Base-by-base conservation (phyloP, 2,888 invertebrate species). In the Lepidochrysops patricia region DNA sequence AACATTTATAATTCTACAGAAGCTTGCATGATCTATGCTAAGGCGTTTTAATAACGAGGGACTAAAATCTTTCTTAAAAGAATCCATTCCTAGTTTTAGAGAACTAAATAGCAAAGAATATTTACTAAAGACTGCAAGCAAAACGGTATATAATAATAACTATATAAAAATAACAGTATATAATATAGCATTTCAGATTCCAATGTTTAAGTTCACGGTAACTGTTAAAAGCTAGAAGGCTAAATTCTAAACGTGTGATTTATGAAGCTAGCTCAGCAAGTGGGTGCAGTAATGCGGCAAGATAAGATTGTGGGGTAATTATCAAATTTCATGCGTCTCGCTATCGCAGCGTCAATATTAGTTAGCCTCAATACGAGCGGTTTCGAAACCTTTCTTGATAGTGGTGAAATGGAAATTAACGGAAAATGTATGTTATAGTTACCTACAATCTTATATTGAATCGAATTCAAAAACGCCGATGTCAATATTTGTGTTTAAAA, bases 271-370 rank as follows among this genome's bases (percentile, higher is more conserved):
- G 57, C 63, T 68, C 67, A 67, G 69, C 69, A 71, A 75, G 75
- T 80, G 75, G 79, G 80, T 72, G 80, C 73, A 74, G 77, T 66
- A 78, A 79, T 78, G 74, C 76, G 72, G 70, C 66, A 70, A 84
- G 84, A 87, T 87, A 86, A 86, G 82, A 81, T 79, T 75, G 73
- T 73, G 76, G 69, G 73, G 79, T 82, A 86, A 84, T 86, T 87
- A 87, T 79, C 80, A 84, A 84, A 84, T 82, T 86, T 84, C 75
- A 82, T 80, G 78, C 76, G 73, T 79, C 79, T 76, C 75, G 73
- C 80, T 86, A 87, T 88, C 88, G 71, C 64, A 75, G 72, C 76
- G 79, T 74, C 85, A 88, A 88, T 82, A 85, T 82, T 80, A 79
- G 80, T 79, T 76, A 74, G 72, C 73, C 76, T 72, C 71, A 70